Evolutionary conservation across 2,797 vertebrate genomes (phyloP).

Genomic region (Cheirogaleus major): DNA sequence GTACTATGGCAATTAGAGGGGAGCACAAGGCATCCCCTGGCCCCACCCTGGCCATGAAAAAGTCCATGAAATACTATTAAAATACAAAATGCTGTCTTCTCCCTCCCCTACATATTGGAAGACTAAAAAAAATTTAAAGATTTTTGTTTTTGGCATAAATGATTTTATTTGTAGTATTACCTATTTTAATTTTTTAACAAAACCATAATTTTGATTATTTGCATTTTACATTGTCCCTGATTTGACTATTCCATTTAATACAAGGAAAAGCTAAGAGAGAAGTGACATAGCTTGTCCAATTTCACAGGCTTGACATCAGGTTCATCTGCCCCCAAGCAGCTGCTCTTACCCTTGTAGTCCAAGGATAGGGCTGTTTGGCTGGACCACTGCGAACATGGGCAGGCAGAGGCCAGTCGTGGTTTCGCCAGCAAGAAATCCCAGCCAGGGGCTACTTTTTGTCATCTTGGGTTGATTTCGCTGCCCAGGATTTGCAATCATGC

Average conservation of each 20-base stretch:
- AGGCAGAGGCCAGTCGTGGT: neutral
- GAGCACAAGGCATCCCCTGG: neutral
- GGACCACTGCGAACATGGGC: neutral
- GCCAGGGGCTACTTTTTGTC: neutral
- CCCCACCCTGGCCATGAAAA: neutral
- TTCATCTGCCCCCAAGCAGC: neutral
- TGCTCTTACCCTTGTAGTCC: neutral
- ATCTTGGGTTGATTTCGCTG: neutral
- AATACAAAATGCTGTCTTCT: neutral
- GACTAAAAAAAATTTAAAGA: too few species aligned
- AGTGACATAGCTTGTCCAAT: neutral
- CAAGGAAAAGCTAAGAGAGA: neutral
- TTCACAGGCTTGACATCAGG: neutral
- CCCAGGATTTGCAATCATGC: neutral
- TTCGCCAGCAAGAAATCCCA: neutral
- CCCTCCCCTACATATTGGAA: neutral
- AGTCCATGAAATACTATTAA: neutral
- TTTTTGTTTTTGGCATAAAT: neutral
- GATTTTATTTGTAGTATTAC: neutral
- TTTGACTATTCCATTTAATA: neutral
- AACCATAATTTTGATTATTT: neutral
- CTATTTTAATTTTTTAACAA: neutral
- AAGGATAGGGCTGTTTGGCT: neutral
- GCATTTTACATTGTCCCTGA: neutral
- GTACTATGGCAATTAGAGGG: too few species aligned